Base-by-base conservation (phyloP, 2,888 invertebrate species). In the Hydropsyche betteni region DNA sequence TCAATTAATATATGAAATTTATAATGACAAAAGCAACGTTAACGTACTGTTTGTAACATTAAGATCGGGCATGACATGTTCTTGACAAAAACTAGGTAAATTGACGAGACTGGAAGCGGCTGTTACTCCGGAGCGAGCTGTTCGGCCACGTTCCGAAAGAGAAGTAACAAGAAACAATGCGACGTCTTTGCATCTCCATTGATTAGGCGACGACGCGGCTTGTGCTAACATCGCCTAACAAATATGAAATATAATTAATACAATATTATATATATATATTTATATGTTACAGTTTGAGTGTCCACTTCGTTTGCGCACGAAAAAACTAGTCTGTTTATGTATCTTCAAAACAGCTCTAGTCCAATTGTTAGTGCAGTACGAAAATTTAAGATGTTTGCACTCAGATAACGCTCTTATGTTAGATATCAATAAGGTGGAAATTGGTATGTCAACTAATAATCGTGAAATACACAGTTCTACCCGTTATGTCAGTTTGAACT, bases 91-190 rank as follows among this genome's bases (percentile, higher is more conserved):
- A 82, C 96, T 94, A 12, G 91, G 91, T 69, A 99, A 87, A 81
- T 97, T 94, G 7, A 99, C 97, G 75, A 99, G 88, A 80, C 94
- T 92, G 80, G 95, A 97, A 38, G 94, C 94, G 83, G 94, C 92
- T 7, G 98, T 98, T 4, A 97, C 94, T 53, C 98, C 98, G 82
- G 95, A 93, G 82, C 92, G 94, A 82, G 93, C 92, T 0, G 98
- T 98, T 81, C 93, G 90, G 58, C 94, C 98, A 82, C 95, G 93
- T 1, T 95, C 92, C 52, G 96, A 97, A 80, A 99, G 90, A 1
- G 98, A 97, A 76, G 97, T 98, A 77, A 99, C 97, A 81, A 99
- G 89, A 87, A 96, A 99, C 81, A 99, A 91, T 2, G 98, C 98
- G 10, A 97, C 95, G 86, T 99, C 98, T 84, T 98, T 98, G 80